Percentiles rank a stretch among this genome's conserved stretches.
Conservation (phyloP, 2,888 invertebrate species). For the Drosophila infuscata region DNA sequence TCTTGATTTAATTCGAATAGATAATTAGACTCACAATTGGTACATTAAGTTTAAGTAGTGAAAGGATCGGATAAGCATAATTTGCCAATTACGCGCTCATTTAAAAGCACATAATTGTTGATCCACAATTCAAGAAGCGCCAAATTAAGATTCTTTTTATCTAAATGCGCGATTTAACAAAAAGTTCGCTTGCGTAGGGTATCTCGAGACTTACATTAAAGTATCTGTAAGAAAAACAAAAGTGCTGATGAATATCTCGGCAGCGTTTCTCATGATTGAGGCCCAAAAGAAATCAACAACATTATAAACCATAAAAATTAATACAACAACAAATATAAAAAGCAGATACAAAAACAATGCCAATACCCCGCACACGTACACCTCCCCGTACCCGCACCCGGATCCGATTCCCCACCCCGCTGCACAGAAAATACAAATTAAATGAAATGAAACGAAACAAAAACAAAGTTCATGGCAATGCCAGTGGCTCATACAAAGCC, state of each 20-base stretch:
- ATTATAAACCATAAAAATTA: constrained; percentile 74
- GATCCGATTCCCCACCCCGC: not conserved
- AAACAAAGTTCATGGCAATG: constrained; percentile 67
- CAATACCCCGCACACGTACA: constrained; percentile 17
- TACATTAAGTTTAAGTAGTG: constrained; percentile 53
- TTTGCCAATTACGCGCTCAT: constrained; percentile 46
- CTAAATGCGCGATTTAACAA: constrained; percentile 13
- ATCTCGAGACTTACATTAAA: constrained; percentile 21
- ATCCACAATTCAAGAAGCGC: not conserved
- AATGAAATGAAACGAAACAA: constrained; percentile 63
- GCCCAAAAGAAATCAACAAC: constrained; percentile 64
- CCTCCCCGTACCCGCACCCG: not conserved
- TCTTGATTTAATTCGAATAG: constrained; percentile 45
- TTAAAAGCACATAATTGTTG: constrained; percentile 24
- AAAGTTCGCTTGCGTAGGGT: constrained; percentile 37
- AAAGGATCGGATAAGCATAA: constrained; percentile 71
- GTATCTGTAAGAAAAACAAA: constrained; percentile 34
- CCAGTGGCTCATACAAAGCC: constrained; percentile 55
- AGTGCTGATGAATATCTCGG: constrained; percentile 43
- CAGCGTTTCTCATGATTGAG: constrained; percentile 58
- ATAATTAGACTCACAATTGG: constrained; percentile 39
- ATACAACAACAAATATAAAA: constrained; percentile 51
- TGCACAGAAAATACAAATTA: constrained; percentile 38
- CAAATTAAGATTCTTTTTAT: constrained; percentile 24
- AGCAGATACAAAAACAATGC: constrained; percentile 53